Conservation (phyloP, 2,888 invertebrate species). For the Nyleta sp. region DNA sequence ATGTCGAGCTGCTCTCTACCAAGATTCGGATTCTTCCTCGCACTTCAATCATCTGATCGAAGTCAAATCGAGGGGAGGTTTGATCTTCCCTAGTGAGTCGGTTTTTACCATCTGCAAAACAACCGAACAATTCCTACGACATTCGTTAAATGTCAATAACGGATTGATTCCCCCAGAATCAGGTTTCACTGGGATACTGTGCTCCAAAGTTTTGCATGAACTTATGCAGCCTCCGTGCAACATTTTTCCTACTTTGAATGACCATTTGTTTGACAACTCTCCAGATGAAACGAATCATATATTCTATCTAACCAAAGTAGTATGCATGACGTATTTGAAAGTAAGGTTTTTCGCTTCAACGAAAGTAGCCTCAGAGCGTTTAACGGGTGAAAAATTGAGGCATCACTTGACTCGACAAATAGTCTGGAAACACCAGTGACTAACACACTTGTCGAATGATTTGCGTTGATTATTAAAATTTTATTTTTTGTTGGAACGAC, state of each 20-base stretch:
- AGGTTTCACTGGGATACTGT: neutral
- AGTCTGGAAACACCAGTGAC: too few species aligned
- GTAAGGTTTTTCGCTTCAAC: neutral
- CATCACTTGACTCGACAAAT: too few species aligned
- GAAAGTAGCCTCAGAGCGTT: too few species aligned
- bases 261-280: constrained; percentile 2
- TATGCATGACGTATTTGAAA: neutral
- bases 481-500: too few species aligned
- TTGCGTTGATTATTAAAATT: too few species aligned
- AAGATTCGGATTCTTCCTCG: neutral
- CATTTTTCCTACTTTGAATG: neutral
- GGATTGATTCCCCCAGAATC: neutral
- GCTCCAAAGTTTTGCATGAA: constrained; percentile 5
- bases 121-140: constrained; percentile 5
- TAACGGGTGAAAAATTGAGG: too few species aligned
- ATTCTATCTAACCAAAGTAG: neutral
- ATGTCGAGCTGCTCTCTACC: neutral
- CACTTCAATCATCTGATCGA: constrained; percentile 6
- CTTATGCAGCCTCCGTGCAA: neutral
- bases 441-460: too few species aligned
- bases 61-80: neutral
- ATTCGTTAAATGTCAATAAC: neutral
- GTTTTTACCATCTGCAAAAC: neutral
- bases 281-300: constrained; percentile 4
- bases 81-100: neutral